A percentile compares a stretch with the other conserved stretches of the same genome.
phyloP scores from a whole-genome alignment of 2,888 invertebrate species.

The Drosophila birchii region DNA sequence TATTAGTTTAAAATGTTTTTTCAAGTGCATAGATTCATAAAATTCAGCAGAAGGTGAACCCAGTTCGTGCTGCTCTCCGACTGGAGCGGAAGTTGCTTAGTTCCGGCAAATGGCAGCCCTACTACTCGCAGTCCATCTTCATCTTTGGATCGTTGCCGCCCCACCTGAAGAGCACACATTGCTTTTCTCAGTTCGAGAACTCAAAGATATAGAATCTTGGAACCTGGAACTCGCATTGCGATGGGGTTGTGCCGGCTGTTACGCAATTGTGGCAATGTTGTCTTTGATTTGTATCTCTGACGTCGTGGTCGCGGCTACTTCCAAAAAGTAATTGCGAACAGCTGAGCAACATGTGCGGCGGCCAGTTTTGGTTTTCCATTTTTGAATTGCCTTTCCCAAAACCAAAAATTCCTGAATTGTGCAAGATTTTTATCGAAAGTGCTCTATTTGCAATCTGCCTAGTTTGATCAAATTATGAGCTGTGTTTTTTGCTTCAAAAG shows the following conservation, averaged over 20 bases:
- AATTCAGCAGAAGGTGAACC: conserved; percentile 24
- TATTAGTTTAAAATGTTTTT: not conserved
- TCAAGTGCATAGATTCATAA: conserved; percentile 5
- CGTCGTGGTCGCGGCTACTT: conserved; percentile 24
- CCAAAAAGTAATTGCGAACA: conserved; percentile 68
- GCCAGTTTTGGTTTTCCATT: conserved; percentile 20
- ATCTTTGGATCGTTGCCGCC: conserved; percentile 7
- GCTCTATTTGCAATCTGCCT: conserved; percentile 24
- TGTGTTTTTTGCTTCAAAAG: not conserved
- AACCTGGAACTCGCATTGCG: not conserved
- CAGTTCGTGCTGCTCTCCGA: conserved; percentile 27
- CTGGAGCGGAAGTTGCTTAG: conserved; percentile 70
- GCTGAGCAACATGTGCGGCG: conserved; percentile 73
- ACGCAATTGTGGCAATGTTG: conserved; percentile 66
- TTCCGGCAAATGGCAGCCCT: conserved; percentile 55
- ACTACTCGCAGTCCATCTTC: conserved; percentile 20
- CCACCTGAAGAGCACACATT: conserved; percentile 42
- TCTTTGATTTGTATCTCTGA: conserved; percentile 64
- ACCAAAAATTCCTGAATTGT: conserved; percentile 15
- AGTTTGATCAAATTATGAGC: conserved; percentile 13
- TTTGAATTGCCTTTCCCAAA: conserved; percentile 49
- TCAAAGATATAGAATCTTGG: conserved; percentile 3
- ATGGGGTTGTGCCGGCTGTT: conserved; percentile 43
- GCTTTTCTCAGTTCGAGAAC: conserved; percentile 6
- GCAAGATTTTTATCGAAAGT: conserved; percentile 13